A percentile compares a stretch with the other conserved stretches of the same genome.
These are phyloP conservation scores for Phortica okadai DNA, from an alignment of 2,888 invertebrate species.

Conservation along the genomic window DNA sequence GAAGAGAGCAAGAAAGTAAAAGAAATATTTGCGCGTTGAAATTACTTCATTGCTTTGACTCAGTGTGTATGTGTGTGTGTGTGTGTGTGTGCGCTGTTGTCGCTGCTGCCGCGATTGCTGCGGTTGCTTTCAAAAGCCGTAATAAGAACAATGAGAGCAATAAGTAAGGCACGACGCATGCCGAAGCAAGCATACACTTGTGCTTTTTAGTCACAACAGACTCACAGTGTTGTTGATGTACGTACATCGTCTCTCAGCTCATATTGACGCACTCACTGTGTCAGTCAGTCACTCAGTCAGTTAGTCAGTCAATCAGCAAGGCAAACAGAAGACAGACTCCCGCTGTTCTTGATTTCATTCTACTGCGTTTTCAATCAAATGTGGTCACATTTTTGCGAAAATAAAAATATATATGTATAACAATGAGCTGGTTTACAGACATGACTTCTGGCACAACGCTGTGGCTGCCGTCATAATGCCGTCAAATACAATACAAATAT, in stretches of 20 bases:
- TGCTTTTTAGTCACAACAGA: neutral
- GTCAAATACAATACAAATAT: too few relatives aligned
- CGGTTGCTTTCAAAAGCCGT: neutral
- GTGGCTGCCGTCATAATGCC: too few relatives aligned
- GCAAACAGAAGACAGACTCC: neutral
- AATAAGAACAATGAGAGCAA: neutral
- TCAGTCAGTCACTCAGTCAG: neutral
- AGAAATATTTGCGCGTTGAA: neutral
- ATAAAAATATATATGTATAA: too few relatives aligned
- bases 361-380: constrained; percentile 12
- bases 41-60: neutral
- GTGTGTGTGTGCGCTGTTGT: neutral
- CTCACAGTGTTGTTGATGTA: too few relatives aligned
- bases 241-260: neutral
- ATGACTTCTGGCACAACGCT: too few relatives aligned
- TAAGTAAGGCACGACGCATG: neutral
- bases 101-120: neutral
- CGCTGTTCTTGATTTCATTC: neutral
- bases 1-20: neutral
- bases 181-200: neutral
- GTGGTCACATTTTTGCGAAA: neutral
- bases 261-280: neutral
- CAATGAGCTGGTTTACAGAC: too few relatives aligned
- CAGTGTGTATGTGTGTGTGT: neutral
- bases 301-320: neutral